Base-by-base conservation (phyloP, 2,888 invertebrate genomes). In the Agonopterix subpropinquella region DNA sequence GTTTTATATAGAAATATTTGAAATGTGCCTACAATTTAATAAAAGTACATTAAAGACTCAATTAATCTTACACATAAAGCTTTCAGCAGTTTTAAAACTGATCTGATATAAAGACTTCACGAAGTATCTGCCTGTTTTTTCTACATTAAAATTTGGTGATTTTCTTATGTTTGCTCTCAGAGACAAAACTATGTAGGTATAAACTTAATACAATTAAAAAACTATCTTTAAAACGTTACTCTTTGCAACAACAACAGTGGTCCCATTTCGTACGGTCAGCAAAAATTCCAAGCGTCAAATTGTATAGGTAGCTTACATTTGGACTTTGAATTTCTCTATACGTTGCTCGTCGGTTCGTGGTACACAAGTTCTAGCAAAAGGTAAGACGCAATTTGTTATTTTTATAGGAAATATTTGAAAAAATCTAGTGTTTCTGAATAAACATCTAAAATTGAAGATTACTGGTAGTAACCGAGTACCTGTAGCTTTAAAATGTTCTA, bases 201-300 rank as follows among this genome's bases (percentile, higher is more conserved):
- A 11, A 39, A 11, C 39, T 39, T 4, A n/a, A 10, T 4, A 5
- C 28, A 28, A 28, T 28, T 7, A 28, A 28, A 5, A 28, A 5
- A 28, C 28, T 7, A 4, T 28, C 28, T 28, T 7, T 28, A 28
- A 28, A 7, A 28, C 28, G 5, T 18, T 18, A 18, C 18, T 5
- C 28, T 28, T 28, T 28, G 28, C 7, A 28, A 28, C 11, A 42
- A 42, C 42, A 8, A 11, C 42, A 47, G 56, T 56, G 62, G 59
- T 78, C 69, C 28, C 51, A 69, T 80, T 79, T 67, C 73, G 59
- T 44, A 13, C 1, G 13, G 18, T 78, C 77, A 78, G 79, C 82
- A 63, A 59, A 72, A 70, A 69, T 70, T 59, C 59, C 55, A 36
- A 60, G 70, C 60, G 50, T 72, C 65, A 49, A 64, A 66, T 64